phyloP scores from a whole-genome alignment of 2,113 vertebrate species.

The Antechinus stuartii region DNA sequence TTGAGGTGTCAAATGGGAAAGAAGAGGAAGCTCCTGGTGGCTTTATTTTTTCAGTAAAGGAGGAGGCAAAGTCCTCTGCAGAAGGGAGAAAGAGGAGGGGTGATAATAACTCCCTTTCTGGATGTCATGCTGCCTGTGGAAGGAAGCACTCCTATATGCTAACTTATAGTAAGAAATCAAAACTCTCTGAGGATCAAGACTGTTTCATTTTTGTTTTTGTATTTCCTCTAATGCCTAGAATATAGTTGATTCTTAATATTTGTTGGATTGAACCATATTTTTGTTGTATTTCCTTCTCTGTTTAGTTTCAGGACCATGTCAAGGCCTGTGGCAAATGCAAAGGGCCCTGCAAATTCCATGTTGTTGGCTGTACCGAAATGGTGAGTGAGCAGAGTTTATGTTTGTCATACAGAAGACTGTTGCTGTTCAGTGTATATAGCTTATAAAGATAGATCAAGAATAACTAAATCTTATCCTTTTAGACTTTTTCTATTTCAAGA shows the following conservation, averaged over 20 bases:
- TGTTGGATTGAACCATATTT: not conserved
- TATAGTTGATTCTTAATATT: not conserved
- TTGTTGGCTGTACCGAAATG: slow-evolving; percentile 88
- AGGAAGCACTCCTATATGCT: not conserved
- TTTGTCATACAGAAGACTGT: not conserved
- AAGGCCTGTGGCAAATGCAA: slow-evolving; percentile 88
- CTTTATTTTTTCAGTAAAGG: not conserved
- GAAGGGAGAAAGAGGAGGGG: not conserved
- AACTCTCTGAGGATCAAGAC: not conserved
- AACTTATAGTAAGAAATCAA: not conserved
- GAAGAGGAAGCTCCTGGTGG: not conserved
- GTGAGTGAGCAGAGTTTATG: slow-evolving; percentile 73
- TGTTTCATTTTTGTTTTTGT: not conserved
- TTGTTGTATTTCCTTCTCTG: not conserved
- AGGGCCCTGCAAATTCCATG: slow-evolving; percentile 88
- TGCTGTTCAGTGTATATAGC: not conserved
- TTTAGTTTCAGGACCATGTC: slow-evolving; percentile 91
- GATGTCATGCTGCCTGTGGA: not conserved
- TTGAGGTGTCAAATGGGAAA: not conserved
- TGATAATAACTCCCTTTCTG: not conserved
- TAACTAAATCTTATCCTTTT: not conserved
- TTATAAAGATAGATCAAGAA: not conserved
- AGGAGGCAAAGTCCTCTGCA: not conserved
- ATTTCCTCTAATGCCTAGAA: not conserved
- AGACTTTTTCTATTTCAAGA: not conserved